Evolutionary conservation across 2,888 invertebrate species (phyloP), one percentile per base, ranked within the genome.

Genomic region (Thymelicus lineola): DNA sequence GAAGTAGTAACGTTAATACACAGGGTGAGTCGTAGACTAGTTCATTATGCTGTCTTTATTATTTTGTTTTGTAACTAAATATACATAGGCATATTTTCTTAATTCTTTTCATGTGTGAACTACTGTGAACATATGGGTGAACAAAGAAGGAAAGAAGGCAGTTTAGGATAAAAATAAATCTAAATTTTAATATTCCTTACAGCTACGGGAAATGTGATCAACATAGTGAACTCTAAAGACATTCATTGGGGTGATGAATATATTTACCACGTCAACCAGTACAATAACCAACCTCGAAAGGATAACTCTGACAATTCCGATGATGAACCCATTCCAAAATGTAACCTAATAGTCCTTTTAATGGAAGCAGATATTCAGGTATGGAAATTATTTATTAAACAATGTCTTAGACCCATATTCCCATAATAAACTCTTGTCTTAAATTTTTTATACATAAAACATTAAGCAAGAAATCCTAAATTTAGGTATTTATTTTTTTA

Each of bases 131-230:
- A 28, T 28, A 3, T 28, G 28, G 28, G 3, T 28, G 28, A 1
- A 28, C 28, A 28, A 28, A 28, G 28, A 28, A 2, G 3, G 3
- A 28, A 28, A 28, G 28, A 28, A 28, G 1, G 28, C 5, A 28
- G 3, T 28, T 28, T 28, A 28, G 28, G 28, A 28, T 28, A 28
- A 42, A 42, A 42, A 42, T 42, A 55, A 7, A 28, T 28, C 3
- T 6, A 57, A 6, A 17, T 10, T 0, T 53, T 53, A 10, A 20
- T 20, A 53, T 53, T 20, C 7, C 14, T 63, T 63, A n/a, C 82
- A 94, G 94, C 94, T 9, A 83, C 87, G 63, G 94, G 94, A 1
- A 89, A 88, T 82, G 94, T 94, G 3, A 91, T 94, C 59, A 94
- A 94, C 75, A 91, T 94, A 75, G 86, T 93, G 0, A 91, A 93